Percentiles rank a stretch among this genome's conserved stretches.
Evolutionary conservation across 37 sponge, comb jelly and placozoan genomes (phyloP).

Genomic region (Petrosia ficiformis): DNA sequence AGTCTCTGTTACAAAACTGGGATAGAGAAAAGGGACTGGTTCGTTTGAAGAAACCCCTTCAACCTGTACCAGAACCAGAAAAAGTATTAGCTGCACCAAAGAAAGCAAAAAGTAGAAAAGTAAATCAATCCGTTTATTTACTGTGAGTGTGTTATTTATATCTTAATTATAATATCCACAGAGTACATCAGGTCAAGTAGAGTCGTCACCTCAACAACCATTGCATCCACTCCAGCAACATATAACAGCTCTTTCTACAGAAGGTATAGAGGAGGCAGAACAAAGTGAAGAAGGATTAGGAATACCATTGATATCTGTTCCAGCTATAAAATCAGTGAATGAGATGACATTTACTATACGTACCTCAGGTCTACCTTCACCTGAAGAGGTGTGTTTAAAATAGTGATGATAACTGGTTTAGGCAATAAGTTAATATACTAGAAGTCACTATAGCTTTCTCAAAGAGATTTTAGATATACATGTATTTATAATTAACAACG

Average conservation of each 20-base stretch:
- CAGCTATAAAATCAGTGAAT: conserved; percentile 21
- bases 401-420: neutral
- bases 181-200: neutral
- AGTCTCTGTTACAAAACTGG: conserved; percentile 72
- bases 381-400: conserved; percentile 40
- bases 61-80: conserved; percentile 17
- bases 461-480: too few relatives aligned
- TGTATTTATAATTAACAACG: too few relatives aligned
- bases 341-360: too few relatives aligned
- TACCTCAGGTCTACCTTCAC: conserved; percentile 78
- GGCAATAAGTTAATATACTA: too few relatives aligned
- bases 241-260: too few relatives aligned
- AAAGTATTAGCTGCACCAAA: conserved; percentile 21
- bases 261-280: conserved; percentile 34
- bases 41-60: conserved; percentile 1
- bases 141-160: neutral
- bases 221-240: too few relatives aligned
- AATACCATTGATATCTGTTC: conserved; percentile 62
- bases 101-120: conserved; percentile 20
- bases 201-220: neutral
- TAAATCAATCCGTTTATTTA: neutral
- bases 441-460: too few relatives aligned
- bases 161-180: too few relatives aligned
- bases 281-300: conserved; percentile 79
- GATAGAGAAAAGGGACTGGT: conserved; percentile 52